Percentiles rank a stretch among this genome's conserved stretches.
phyloP scores from a whole-genome alignment of 2,113 vertebrate genomes.

The Istiophorus platypterus region DNA sequence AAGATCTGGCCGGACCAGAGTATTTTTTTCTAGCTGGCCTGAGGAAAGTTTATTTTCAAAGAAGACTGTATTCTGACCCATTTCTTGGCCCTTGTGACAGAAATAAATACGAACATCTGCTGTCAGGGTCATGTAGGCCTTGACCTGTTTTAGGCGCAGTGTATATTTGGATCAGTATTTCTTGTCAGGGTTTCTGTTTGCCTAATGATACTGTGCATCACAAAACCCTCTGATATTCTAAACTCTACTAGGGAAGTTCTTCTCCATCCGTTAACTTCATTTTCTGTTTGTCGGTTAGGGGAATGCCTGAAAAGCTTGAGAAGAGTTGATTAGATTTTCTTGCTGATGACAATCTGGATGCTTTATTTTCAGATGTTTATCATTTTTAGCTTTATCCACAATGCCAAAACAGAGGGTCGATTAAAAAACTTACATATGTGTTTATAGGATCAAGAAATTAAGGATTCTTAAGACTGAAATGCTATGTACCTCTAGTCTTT shows the following conservation, averaged over 20 bases:
- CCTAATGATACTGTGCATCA: constrained; percentile 13
- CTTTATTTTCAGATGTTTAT: not conserved
- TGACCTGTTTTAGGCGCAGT: constrained; percentile 16
- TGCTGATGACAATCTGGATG: not conserved
- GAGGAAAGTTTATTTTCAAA: constrained; percentile 35
- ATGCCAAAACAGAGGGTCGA: not conserved
- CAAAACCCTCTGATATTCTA: not conserved
- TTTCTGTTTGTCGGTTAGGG: not conserved
- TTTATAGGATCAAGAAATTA: constrained; percentile 3
- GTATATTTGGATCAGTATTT: constrained; percentile 55
- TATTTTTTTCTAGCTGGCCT: not conserved
- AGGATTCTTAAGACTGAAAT: not conserved
- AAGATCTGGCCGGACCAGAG: constrained; percentile 11
- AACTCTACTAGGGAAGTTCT: not conserved
- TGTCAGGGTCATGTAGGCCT: constrained; percentile 9
- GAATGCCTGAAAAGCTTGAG: not conserved
- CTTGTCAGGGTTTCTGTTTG: constrained; percentile 32
- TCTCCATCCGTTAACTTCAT: not conserved
- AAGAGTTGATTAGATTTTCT: constrained; percentile 15
- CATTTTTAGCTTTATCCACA: not conserved
- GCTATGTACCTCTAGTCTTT: not conserved
- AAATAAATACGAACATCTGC: constrained; percentile 62
- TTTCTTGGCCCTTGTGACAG: constrained; percentile 59
- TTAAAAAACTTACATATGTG: not conserved
- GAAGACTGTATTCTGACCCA: constrained; percentile 39